These are phyloP conservation scores for Caenorhabditis elegans DNA, from an alignment of 1,140 invertebrate species.

Conservation along the genomic window WBcel235 BX284604.4:10366001-10366500, in stretches of 20 bases:
- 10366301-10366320: not conserved
- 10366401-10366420: slow-evolving; percentile 14
- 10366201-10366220: not conserved
- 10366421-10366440: not conserved
- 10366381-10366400: not conserved
- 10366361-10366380: not conserved
- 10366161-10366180: not conserved
- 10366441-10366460: not conserved
- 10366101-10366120: not conserved
- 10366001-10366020: not conserved
- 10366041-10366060: not conserved
- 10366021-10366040: not conserved
- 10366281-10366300: not conserved
- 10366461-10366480: not conserved
- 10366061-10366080: not conserved
- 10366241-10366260: not conserved
- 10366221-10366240: not conserved
- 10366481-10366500: not conserved
- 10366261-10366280: not conserved
- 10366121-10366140: not conserved
- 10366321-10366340: not conserved
- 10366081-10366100: not conserved
- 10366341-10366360: slow-evolving; percentile 17
- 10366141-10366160: not conserved
- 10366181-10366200: not conserved